Conservation (phyloP, 2,113 vertebrate species). For the Recurvirostra avosetta region DNA sequence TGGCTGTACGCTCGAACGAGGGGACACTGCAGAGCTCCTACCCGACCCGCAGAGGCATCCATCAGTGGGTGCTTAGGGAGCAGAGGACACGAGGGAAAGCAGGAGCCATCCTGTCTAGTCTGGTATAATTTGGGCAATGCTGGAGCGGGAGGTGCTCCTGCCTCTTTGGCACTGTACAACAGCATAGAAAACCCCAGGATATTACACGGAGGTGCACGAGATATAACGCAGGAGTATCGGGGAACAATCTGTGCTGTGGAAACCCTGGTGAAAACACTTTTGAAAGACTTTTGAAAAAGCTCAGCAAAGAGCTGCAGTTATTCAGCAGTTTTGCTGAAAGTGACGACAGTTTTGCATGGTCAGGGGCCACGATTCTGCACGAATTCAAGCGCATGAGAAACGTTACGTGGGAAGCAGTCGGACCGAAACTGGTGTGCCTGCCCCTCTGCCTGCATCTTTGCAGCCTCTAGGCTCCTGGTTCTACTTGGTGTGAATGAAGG, state of each 20-base stretch:
- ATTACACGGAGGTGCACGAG: neutral
- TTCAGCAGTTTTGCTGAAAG: neutral
- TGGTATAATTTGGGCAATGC: neutral
- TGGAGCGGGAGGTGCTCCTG: neutral
- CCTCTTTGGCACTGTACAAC: neutral
- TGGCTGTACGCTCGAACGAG: neutral
- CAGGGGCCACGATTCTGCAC: neutral
- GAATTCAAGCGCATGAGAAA: neutral
- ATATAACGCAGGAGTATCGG: too few relatives aligned
- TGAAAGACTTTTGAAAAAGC: neutral
- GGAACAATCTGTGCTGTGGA: neutral
- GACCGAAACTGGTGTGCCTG: accelerated
- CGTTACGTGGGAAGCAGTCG: accelerated
- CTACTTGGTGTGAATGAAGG: neutral
- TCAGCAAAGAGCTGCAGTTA: neutral
- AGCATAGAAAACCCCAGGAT: neutral
- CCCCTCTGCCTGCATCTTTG: neutral
- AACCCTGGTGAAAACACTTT: neutral
- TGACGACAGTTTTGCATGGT: neutral
- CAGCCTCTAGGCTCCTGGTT: neutral
- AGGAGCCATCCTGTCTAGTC: neutral
- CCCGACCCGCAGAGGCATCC: neutral
- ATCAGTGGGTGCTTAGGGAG: neutral
- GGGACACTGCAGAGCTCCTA: neutral
- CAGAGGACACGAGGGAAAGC: neutral